A percentile compares a stretch with the other conserved stretches of the same genome.
phyloP scores from a whole-genome alignment of 2,888 invertebrate species.

The Aspidiotus destructor region DNA sequence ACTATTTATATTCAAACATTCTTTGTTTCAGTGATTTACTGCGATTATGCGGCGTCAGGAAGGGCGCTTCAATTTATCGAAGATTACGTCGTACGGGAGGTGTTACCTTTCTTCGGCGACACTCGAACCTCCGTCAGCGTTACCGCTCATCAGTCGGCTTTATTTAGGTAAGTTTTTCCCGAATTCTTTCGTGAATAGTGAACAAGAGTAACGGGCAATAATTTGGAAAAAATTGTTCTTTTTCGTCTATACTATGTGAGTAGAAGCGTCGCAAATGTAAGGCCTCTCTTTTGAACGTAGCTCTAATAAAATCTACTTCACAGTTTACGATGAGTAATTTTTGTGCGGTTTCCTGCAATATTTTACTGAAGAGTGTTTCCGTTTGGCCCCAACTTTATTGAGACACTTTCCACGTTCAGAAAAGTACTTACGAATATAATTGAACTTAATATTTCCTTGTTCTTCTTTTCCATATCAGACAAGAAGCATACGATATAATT shows the following conservation, averaged over 20 bases:
- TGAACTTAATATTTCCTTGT: slow-evolving; percentile 5
- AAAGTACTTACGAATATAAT: not conserved
- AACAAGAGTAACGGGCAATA: too few relatives aligned
- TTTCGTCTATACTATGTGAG: too few relatives aligned
- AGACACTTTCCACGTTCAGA: not conserved
- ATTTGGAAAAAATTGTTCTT: too few relatives aligned
- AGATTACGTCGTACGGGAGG: slow-evolving; percentile 67
- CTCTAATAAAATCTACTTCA: too few relatives aligned
- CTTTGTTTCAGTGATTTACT: slow-evolving; percentile 62
- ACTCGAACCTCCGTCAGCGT: slow-evolving; percentile 71
- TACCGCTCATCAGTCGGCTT: slow-evolving; percentile 75
- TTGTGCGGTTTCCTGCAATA: too few relatives aligned
- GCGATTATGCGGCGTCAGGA: slow-evolving; percentile 80
- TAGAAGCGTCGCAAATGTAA: too few relatives aligned
- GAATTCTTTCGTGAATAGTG: too few relatives aligned
- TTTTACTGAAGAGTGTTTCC: too few relatives aligned
- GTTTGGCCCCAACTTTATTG: too few relatives aligned
- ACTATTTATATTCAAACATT: not conserved
- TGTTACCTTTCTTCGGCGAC: slow-evolving; percentile 74
- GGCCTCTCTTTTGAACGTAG: too few relatives aligned
- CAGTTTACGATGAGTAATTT: too few relatives aligned
- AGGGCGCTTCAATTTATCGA: slow-evolving; percentile 74
- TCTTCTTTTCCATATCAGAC: slow-evolving; percentile 47
- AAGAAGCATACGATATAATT: slow-evolving; percentile 70
- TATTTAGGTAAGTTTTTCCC: slow-evolving; percentile 59